A percentile compares a stretch with the other conserved stretches of the same genome.
These are phyloP conservation scores for Arion vulgaris DNA, from an alignment of 1,140 invertebrate species.

Conservation along the genomic window DNA sequence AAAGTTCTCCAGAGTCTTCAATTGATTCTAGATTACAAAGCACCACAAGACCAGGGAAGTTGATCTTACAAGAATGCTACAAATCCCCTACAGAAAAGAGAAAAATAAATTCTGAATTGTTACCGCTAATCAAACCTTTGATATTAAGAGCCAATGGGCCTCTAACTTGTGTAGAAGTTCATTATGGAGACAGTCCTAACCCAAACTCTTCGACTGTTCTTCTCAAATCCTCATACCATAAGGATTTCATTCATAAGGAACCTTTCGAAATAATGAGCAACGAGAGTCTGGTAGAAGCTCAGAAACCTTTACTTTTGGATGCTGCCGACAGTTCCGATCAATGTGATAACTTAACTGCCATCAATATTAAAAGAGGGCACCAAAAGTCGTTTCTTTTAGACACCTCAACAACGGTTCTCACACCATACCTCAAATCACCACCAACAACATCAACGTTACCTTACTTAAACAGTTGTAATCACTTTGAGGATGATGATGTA, in stretches of 20 bases:
- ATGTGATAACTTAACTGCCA: not conserved
- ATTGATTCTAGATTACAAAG: not conserved
- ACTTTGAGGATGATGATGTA: not conserved
- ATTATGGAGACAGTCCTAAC: slow-evolving; percentile 35
- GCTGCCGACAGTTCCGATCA: not conserved
- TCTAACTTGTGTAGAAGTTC: slow-evolving; percentile 35
- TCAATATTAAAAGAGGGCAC: not conserved
- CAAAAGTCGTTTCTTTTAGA: not conserved
- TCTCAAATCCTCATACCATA: not conserved
- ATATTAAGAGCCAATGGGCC: slow-evolving; percentile 28
- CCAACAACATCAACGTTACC: not conserved
- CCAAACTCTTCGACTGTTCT: slow-evolving; percentile 34
- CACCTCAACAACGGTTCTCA: not conserved
- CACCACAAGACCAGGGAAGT: slow-evolving; percentile 27
- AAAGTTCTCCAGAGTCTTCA: not conserved
- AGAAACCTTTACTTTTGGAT: not conserved
- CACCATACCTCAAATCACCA: not conserved
- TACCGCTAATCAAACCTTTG: slow-evolving; percentile 20
- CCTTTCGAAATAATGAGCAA: not conserved
- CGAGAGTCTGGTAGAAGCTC: not conserved
- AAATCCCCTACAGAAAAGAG: not conserved
- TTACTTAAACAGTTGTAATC: not conserved
- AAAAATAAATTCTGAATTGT: not conserved
- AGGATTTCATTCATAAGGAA: too few species aligned
- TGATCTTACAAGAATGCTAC: slow-evolving; percentile 28